A percentile compares a stretch with the other conserved stretches of the same genome.
These are phyloP conservation scores for Enteromius paludinosus DNA, from an alignment of 2,797 vertebrate species.

Conservation along the genomic window DNA sequence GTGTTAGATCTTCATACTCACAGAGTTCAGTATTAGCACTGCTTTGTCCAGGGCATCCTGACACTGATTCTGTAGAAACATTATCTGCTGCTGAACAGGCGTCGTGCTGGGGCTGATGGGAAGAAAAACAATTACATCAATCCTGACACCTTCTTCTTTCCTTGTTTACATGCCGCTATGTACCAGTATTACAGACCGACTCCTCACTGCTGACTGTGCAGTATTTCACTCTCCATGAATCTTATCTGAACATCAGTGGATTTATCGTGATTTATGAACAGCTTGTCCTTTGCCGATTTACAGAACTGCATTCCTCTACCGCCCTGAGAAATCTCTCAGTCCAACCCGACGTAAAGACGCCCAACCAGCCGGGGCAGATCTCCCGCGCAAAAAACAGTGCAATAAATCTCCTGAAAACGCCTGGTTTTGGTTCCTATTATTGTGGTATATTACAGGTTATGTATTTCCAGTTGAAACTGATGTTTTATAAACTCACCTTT, in stretches of 20 bases:
- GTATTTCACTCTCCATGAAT: not conserved
- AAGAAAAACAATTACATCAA: not conserved
- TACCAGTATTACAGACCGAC: not conserved
- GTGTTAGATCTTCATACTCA: constrained; percentile 62
- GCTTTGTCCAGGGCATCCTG: constrained; percentile 73
- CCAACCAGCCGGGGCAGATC: not conserved
- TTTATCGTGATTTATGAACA: not conserved
- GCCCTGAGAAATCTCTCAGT: not conserved
- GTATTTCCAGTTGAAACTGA: not conserved
- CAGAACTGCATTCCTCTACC: not conserved
- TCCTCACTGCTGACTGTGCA: not conserved
- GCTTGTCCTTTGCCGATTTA: not conserved
- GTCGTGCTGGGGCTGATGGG: constrained; percentile 49
- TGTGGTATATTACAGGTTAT: not conserved
- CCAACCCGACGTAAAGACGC: not conserved
- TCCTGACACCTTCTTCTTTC: not conserved
- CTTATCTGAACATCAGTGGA: not conserved
- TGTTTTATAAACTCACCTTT: not conserved
- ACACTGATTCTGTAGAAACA: constrained; percentile 69
- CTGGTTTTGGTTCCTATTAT: not conserved
- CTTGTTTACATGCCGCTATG: no score
- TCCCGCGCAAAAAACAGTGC: not conserved
- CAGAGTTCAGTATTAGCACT: constrained; percentile 68
- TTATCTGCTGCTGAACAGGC: constrained; percentile 66
- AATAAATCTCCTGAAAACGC: not conserved